These are phyloP conservation scores for Brachynemurus nebulosus DNA, from an alignment of 2,888 invertebrate genomes.

Conservation along the genomic window DNA sequence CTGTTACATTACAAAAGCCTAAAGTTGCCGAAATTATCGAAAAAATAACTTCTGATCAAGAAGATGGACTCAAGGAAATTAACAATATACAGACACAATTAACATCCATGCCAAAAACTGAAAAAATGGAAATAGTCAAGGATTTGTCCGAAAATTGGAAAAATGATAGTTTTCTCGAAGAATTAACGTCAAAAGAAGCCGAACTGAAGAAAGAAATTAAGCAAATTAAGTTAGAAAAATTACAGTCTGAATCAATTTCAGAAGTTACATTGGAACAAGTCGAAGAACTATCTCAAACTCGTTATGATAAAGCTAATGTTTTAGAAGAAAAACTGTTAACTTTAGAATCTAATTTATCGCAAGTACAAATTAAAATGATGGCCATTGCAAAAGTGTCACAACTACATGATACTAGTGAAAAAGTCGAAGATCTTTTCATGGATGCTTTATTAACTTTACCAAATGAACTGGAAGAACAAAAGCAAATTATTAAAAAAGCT, in stretches of 20 bases:
- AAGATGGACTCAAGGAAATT: too few species aligned
- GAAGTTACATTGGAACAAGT: too few species aligned
- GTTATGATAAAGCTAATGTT: background rate
- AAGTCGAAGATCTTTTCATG: conserved; percentile 7
- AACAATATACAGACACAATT: too few species aligned
- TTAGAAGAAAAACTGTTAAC: conserved; percentile 2
- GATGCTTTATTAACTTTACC: conserved; percentile 4
- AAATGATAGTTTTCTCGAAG: conserved; percentile 15
- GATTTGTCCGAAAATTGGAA: conserved; percentile 13
- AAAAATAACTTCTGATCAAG: too few species aligned
- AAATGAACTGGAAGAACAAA: conserved; percentile 8
- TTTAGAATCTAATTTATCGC: background rate
- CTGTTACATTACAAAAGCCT: conserved; percentile 7
- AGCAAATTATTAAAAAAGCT: background rate
- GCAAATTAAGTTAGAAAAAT: too few species aligned
- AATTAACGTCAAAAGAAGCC: conserved; percentile 9
- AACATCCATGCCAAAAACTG: too few species aligned
- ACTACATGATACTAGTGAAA: conserved; percentile 8
- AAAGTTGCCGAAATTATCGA: conserved; percentile 4
- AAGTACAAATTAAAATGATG: conserved; percentile 13
- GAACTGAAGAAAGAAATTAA: too few species aligned
- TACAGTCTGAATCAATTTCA: too few species aligned
- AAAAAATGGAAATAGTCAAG: conserved; percentile 10
- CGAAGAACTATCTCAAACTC: background rate
- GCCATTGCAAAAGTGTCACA: conserved; percentile 9